phyloP scores from a whole-genome alignment of 2,797 vertebrate species.

The Remorina albescens region DNA sequence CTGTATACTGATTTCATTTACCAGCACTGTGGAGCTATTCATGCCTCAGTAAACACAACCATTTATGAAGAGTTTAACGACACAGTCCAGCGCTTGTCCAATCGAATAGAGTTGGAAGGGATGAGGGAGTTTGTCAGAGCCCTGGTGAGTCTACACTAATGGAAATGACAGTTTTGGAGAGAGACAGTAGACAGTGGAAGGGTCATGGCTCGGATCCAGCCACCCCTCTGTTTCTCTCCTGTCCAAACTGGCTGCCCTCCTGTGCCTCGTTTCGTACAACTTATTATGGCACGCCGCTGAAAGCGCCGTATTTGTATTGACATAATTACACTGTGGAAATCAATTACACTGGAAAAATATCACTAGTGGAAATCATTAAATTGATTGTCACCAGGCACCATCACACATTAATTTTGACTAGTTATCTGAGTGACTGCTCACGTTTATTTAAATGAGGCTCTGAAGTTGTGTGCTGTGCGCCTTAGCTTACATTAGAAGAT shows the following conservation, averaged over 20 bases:
- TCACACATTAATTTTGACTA: slow-evolving; percentile 69
- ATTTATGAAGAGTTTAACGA: slow-evolving; percentile 75
- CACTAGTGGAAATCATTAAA: slow-evolving; percentile 63
- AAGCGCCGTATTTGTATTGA: slow-evolving; percentile 63
- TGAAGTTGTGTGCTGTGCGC: slow-evolving; percentile 42
- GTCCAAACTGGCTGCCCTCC: slow-evolving; percentile 74
- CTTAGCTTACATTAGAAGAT: slow-evolving; percentile 60
- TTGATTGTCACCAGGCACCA: slow-evolving; percentile 57
- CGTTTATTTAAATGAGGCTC: slow-evolving; percentile 56
- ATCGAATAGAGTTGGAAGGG: slow-evolving; percentile 74
- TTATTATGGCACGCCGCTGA: slow-evolving; percentile 55
- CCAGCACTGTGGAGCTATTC: slow-evolving; percentile 55
- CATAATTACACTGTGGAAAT: slow-evolving; percentile 76
- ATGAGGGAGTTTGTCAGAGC: slow-evolving; percentile 78
- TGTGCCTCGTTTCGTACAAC: slow-evolving; percentile 68
- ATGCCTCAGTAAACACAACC: slow-evolving; percentile 69
- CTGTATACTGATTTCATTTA: slow-evolving; percentile 61
- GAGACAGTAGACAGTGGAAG: slow-evolving; percentile 76
- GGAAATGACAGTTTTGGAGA: slow-evolving; percentile 81
- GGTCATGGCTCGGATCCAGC: slow-evolving; percentile 80
- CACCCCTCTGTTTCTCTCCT: slow-evolving; percentile 69
- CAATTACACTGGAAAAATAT: slow-evolving; percentile 70
- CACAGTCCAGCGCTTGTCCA: slow-evolving; percentile 70
- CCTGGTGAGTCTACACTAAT: slow-evolving; percentile 77
- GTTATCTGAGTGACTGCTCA: slow-evolving; percentile 54